Evolutionary conservation across 2,113 vertebrate genomes (phyloP).

Genomic region (Collichthys lucidus): DNA sequence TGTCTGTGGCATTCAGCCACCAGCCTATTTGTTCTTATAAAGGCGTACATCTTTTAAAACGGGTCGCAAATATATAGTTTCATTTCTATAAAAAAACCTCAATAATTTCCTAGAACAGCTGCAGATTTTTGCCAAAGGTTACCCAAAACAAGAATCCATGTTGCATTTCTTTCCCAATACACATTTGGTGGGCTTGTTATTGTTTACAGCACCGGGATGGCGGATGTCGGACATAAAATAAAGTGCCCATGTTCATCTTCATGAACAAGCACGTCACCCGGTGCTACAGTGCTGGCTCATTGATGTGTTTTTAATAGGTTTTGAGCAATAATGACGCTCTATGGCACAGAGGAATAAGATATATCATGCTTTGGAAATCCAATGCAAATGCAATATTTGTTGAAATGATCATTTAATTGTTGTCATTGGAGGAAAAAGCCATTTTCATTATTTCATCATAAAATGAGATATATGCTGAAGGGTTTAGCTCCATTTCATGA

Average conservation of each 20-base stretch:
- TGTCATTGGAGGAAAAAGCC: too few relatives aligned
- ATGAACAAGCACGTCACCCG: background rate
- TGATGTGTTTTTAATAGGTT: background rate
- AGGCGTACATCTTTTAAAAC: slow-evolving; percentile 29
- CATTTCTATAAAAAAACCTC: slow-evolving; percentile 31
- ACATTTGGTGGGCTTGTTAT: slow-evolving; percentile 2
- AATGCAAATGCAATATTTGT: background rate
- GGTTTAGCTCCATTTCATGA: background rate
- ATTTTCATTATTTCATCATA: background rate
- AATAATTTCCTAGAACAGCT: slow-evolving; percentile 39
- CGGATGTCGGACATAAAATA: background rate
- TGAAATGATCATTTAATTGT: background rate
- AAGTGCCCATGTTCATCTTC: background rate
- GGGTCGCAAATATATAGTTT: slow-evolving; percentile 23
- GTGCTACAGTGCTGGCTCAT: background rate
- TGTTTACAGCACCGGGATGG: slow-evolving; percentile 14
- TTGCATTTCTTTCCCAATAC: slow-evolving; percentile 4
- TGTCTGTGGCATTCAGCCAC: background rate
- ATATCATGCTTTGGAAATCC: background rate
- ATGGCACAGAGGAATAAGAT: background rate
- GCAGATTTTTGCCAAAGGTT: slow-evolving; percentile 49
- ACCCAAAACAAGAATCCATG: background rate
- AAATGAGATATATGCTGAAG: background rate
- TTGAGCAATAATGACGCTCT: background rate
- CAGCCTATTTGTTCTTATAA: background rate